Evolutionary conservation across 2,113 vertebrate species (phyloP).

Genomic region (Laticauda colubrina): DNA sequence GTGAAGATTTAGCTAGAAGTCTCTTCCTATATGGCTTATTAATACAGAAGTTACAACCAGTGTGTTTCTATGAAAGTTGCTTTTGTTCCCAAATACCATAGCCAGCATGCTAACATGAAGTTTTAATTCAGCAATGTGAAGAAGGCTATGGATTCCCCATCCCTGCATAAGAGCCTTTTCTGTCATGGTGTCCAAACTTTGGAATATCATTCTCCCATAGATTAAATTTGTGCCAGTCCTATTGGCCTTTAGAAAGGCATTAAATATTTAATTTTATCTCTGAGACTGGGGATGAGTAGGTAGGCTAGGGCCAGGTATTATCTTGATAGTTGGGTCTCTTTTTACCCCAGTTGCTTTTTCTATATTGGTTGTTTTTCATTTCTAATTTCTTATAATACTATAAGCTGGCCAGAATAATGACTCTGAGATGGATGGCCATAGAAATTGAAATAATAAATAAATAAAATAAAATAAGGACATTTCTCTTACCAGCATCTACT

Average conservation of each 20-base stretch:
- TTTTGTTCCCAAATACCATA: neutral
- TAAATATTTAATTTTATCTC: neutral
- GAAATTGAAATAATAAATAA: neutral
- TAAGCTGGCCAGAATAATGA: neutral
- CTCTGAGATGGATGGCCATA: neutral
- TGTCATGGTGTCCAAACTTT: neutral
- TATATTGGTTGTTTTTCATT: neutral
- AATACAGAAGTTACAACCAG: neutral
- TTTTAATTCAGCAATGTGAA: neutral
- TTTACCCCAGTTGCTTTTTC: neutral
- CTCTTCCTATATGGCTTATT: neutral
- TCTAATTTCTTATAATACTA: neutral
- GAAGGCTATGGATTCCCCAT: neutral
- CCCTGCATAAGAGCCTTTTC: neutral
- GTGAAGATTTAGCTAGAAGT: neutral
- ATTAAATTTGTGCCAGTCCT: neutral
- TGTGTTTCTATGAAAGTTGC: neutral
- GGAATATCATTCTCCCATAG: neutral
- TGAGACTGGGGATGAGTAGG: neutral
- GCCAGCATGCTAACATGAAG: neutral
- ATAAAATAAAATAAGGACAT: neutral
- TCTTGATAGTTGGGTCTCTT: neutral
- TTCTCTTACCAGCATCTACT: neutral
- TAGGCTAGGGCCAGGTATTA: neutral
- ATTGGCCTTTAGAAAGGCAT: neutral